phyloP scores from a whole-genome alignment of 2,113 vertebrate genomes.

The Ciconia stormi region DNA sequence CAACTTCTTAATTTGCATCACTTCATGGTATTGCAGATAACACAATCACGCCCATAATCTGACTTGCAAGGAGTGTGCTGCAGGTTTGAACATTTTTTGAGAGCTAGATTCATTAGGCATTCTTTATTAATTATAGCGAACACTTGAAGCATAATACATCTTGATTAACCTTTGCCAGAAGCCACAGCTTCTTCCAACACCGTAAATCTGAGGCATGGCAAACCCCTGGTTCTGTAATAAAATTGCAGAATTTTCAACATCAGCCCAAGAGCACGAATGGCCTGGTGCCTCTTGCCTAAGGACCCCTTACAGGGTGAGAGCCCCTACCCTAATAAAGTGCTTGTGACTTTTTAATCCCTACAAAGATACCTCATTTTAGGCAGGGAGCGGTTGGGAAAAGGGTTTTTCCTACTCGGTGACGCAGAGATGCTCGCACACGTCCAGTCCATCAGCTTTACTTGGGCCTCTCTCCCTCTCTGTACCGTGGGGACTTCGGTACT shows the following conservation, averaged over 20 bases:
- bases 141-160: not conserved
- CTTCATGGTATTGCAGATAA: not conserved
- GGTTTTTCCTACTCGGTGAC: fast-evolving
- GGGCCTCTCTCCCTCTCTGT: not conserved
- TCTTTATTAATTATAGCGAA: not conserved
- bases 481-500: fast-evolving
- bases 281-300: not conserved
- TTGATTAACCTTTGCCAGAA: not conserved
- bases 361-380: not conserved
- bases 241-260: not conserved
- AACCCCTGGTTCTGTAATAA: not conserved
- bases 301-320: not conserved
- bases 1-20: not conserved
- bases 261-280: not conserved
- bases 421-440: not conserved
- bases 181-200: not conserved
- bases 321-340: not conserved
- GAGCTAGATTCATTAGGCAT: not conserved
- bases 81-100: not conserved
- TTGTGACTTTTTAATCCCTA: not conserved
- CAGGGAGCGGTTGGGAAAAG: not conserved
- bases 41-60: fast-evolving
- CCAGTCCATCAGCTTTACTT: fast-evolving
- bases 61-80: not conserved
- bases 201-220: fast-evolving